Conservation (phyloP, 2,888 invertebrate species). For the Meghimatium bilineatum region DNA sequence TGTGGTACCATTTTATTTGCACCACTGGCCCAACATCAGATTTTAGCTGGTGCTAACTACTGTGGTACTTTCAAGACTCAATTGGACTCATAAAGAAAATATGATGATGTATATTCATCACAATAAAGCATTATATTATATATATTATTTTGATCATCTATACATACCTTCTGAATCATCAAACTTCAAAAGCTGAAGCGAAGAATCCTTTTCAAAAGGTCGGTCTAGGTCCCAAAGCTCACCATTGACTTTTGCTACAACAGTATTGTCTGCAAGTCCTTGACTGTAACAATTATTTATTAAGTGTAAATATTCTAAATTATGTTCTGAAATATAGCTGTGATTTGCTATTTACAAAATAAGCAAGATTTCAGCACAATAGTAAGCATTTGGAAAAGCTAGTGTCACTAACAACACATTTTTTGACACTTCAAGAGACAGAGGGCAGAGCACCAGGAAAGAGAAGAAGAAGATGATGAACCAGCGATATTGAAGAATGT, state of each 20-base stretch:
- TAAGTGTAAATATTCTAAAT: neutral
- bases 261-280: slow-evolving; percentile 93
- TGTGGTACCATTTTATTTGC: too few relatives aligned
- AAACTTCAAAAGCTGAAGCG: slow-evolving; percentile 92
- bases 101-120: neutral
- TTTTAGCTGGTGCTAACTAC: too few relatives aligned
- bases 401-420: neutral
- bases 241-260: slow-evolving; percentile 95
- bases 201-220: slow-evolving; percentile 90
- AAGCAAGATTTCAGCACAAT: neutral
- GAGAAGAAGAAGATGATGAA: too few relatives aligned
- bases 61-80: too few relatives aligned
- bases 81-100: too few relatives aligned
- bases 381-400: neutral
- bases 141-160: neutral
- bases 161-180: slow-evolving; percentile 87
- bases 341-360: neutral
- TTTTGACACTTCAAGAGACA: too few relatives aligned
- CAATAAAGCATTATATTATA: neutral
- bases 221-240: slow-evolving; percentile 97
- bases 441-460: too few relatives aligned
- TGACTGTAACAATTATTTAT: slow-evolving; percentile 81
- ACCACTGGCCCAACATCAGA: too few relatives aligned
- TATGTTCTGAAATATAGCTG: neutral
- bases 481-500: too few relatives aligned